phyloP scores from a whole-genome alignment of 2,888 invertebrate species.

The Dryobota labecula region DNA sequence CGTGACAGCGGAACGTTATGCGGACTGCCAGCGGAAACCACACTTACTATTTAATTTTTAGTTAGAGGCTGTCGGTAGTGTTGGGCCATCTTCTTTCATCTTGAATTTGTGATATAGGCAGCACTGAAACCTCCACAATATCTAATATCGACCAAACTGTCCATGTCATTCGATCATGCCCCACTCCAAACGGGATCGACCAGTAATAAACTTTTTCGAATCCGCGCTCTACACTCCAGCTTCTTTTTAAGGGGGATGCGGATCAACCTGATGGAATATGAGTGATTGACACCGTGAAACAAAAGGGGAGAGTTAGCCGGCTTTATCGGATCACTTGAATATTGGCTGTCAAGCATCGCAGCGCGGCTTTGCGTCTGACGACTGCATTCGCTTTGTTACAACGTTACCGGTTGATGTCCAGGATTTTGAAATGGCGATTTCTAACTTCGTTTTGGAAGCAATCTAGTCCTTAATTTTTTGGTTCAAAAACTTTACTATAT shows the following conservation, averaged over 20 bases:
- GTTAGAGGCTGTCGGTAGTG: neutral
- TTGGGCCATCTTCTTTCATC: neutral
- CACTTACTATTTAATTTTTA: neutral
- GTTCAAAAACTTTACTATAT: too few relatives aligned
- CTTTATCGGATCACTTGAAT: conserved; percentile 47
- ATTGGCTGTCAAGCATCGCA: conserved; percentile 42
- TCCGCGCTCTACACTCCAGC: conserved; percentile 13
- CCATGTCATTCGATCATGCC: conserved; percentile 34
- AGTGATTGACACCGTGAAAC: conserved; percentile 58
- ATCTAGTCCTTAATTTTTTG: neutral
- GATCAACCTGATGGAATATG: conserved; percentile 51
- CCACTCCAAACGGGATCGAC: conserved; percentile 6
- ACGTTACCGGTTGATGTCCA: neutral
- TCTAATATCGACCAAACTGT: neutral
- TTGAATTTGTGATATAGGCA: neutral
- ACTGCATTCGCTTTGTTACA: conserved; percentile 23
- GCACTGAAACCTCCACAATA: neutral
- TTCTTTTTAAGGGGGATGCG: conserved; percentile 38
- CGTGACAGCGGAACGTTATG: neutral
- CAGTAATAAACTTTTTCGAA: conserved; percentile 42
- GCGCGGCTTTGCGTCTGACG: conserved; percentile 14
- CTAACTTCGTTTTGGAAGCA: neutral
- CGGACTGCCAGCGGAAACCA: neutral
- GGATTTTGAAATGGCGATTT: neutral
- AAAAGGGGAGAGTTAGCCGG: conserved; percentile 42